Percentiles rank a stretch among this genome's conserved stretches.
Conservation (phyloP, 2,888 invertebrate genomes). For the Arrhopalites spinosus region DNA sequence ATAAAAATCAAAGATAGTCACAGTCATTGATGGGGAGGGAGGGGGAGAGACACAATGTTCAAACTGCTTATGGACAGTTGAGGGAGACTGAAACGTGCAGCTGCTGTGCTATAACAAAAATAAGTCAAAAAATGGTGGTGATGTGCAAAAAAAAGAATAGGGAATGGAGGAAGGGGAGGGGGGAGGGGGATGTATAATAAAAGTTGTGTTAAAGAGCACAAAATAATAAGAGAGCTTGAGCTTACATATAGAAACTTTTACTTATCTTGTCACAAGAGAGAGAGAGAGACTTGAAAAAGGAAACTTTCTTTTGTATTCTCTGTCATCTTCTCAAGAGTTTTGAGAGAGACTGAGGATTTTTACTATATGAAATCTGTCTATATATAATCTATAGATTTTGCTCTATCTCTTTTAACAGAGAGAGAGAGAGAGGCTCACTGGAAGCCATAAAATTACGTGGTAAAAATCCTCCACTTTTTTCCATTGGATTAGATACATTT, state of each 20-base stretch:
- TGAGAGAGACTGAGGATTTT: not conserved
- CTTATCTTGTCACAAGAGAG: conserved; percentile 20
- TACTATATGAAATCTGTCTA: not conserved
- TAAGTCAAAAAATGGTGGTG: not conserved
- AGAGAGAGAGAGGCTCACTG: not conserved
- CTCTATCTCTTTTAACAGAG: not conserved
- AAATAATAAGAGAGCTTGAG: conserved; percentile 22
- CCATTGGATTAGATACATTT: not conserved
- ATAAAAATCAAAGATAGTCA: no score
- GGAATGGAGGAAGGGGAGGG: not conserved
- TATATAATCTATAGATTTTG: not conserved
- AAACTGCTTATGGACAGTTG: no score
- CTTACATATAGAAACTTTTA: conserved; percentile 31
- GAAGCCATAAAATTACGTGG: no score
- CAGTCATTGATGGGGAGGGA: no score
- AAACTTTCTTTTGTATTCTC: conserved; percentile 15
- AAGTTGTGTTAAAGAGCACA: not conserved
- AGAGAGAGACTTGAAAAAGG: not conserved
- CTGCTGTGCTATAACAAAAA: no score
- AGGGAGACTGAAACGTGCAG: no score
- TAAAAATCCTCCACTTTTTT: not conserved
- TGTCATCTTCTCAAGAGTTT: no score
- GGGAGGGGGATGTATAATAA: not conserved
- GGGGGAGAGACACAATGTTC: no score
- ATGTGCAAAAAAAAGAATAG: not conserved